These are phyloP conservation scores for Cerastis leucographa DNA, from an alignment of 2,888 invertebrate genomes.

Conservation along the genomic window DNA sequence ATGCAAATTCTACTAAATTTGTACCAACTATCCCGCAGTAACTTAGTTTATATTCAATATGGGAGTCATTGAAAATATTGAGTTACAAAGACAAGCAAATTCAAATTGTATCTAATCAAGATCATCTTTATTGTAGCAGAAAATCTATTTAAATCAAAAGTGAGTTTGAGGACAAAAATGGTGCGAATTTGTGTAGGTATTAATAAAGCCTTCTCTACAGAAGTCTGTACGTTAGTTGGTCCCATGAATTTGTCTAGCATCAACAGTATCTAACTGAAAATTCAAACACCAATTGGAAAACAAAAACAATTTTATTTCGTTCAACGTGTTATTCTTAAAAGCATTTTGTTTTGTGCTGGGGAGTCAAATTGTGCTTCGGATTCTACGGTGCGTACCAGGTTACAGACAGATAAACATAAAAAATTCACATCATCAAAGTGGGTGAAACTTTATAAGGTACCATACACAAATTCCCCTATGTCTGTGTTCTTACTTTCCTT, in stretches of 20 bases:
- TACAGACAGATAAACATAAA: slow-evolving; percentile 79
- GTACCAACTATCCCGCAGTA: slow-evolving; percentile 52
- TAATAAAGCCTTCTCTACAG: slow-evolving; percentile 82
- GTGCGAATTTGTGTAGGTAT: slow-evolving; percentile 90
- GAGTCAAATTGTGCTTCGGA: slow-evolving; percentile 71
- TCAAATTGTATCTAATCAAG: slow-evolving; percentile 50
- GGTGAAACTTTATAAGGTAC: slow-evolving; percentile 91
- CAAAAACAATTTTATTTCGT: slow-evolving; percentile 46
- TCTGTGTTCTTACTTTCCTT: slow-evolving; percentile 73
- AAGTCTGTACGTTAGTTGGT: slow-evolving; percentile 51
- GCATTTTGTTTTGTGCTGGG: slow-evolving; percentile 70
- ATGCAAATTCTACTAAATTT: slow-evolving; percentile 76
- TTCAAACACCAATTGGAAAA: slow-evolving; percentile 56
- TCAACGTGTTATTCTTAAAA: slow-evolving; percentile 58
- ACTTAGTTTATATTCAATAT: slow-evolving; percentile 59
- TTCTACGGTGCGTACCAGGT: slow-evolving; percentile 84
- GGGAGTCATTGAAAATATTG: slow-evolving; percentile 49
- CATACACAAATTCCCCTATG: slow-evolving; percentile 90
- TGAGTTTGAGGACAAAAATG: slow-evolving; percentile 70
- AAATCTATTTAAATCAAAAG: slow-evolving; percentile 61
- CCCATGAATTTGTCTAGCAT: slow-evolving; percentile 51
- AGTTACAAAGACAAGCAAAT: slow-evolving; percentile 53
- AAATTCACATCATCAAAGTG: slow-evolving; percentile 83
- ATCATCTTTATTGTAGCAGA: slow-evolving; percentile 45
- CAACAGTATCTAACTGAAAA: slow-evolving; percentile 45